Conservation (phyloP, 2,888 invertebrate genomes). For the Meteorus colon region DNA sequence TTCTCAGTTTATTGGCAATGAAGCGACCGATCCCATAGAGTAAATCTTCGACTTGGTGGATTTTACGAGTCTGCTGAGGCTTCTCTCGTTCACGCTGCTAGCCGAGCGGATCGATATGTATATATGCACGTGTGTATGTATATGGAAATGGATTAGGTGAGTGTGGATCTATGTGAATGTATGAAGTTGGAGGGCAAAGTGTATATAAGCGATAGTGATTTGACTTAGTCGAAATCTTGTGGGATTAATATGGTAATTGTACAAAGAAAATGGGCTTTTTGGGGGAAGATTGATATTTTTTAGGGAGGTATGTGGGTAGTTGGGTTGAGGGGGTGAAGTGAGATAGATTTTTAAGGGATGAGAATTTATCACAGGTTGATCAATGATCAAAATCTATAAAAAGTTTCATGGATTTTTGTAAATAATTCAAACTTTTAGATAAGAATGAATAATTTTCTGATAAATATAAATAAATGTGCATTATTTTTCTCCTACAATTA, state of each 20-base stretch:
- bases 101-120: not conserved
- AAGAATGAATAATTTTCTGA: too few relatives aligned
- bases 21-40: conserved; percentile 41
- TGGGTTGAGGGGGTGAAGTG: too few relatives aligned
- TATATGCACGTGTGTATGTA: conserved; percentile 17
- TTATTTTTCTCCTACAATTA: too few relatives aligned
- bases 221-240: conserved; percentile 35
- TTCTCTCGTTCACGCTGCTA: conserved; percentile 11
- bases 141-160: conserved; percentile 10
- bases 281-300: too few relatives aligned
- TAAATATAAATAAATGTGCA: too few relatives aligned
- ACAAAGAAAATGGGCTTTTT: not conserved
- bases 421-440: too few relatives aligned
- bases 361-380: too few relatives aligned
- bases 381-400: too few relatives aligned
- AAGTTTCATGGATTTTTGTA: too few relatives aligned
- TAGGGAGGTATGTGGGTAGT: too few relatives aligned
- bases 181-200: not conserved
- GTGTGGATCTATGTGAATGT: conserved; percentile 23
- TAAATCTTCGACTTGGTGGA: conserved; percentile 43
- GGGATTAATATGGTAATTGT: conserved; percentile 22
- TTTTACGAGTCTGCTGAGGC: conserved; percentile 42
- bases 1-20: conserved; percentile 43
- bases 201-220: conserved; percentile 31
- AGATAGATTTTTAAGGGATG: too few relatives aligned